Conservation (phyloP, 64 coral and sea anemone species). For the Acropora tenuis region DNA sequence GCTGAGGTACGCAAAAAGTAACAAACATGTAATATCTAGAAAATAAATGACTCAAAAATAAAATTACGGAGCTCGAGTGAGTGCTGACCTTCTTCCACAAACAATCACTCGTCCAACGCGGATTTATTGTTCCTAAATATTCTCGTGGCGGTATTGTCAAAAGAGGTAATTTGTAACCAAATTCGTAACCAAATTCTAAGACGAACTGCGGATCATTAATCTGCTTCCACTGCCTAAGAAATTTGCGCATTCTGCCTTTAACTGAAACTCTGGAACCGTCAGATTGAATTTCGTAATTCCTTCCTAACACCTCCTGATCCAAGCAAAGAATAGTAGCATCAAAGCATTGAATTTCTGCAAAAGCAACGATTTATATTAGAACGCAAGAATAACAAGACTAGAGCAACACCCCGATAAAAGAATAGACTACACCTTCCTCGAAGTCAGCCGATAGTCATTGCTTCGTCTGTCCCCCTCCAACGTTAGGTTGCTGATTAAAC, state of each 20-base stretch:
- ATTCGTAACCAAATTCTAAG: slow-evolving; percentile 12
- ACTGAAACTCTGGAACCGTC: too few relatives aligned
- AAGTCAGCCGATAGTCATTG: background rate
- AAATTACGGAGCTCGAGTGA: too few relatives aligned
- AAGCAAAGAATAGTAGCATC: background rate
- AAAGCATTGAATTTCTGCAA: background rate
- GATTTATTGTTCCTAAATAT: slow-evolving; percentile 56
- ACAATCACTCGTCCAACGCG: slow-evolving; percentile 8
- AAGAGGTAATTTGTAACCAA: slow-evolving; percentile 58
- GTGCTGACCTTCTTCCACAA: slow-evolving; percentile 1
- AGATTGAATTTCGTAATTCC: too few relatives aligned
- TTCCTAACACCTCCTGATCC: too few relatives aligned
- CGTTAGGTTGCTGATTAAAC: background rate
- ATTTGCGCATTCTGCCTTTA: too few relatives aligned
- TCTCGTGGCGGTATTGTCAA: slow-evolving; percentile 1
- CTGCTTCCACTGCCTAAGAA: too few relatives aligned
- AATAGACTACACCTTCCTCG: slow-evolving; percentile 24
- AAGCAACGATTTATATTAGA: background rate
- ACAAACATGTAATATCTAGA: too few relatives aligned
- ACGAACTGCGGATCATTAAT: background rate
- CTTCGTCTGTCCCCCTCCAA: background rate
- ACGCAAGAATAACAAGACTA: background rate
- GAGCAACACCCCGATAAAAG: background rate
- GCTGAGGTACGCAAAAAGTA: too few relatives aligned
- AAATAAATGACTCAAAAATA: too few relatives aligned